Evolutionary conservation across 1,140 invertebrate species (phyloP), one percentile per base, ranked within the genome.

Genomic region (Muscidifurax raptorellus): DNA sequence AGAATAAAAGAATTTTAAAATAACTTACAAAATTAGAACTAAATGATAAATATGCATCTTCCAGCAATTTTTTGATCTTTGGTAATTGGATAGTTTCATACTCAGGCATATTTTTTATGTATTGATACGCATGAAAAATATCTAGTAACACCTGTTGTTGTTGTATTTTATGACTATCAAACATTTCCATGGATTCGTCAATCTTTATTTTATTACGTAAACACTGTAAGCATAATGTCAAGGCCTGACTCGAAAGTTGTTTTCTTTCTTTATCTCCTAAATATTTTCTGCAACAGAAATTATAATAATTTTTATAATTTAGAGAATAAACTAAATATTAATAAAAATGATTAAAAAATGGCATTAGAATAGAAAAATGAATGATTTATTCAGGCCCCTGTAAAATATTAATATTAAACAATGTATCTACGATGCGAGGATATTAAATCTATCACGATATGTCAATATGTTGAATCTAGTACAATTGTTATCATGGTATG

Each of bases 191-290:
- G 0, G 83, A 82, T 2, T 89, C 88, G 88, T 92, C 91, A 15
- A 85, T 80, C n/a, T 92, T 90, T 6, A 93, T 89, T 81, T 91
- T 93, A 30, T 90, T 92, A 9, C 94, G 90, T 10, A 96, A 90
- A 40, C 95, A 95, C 89, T 96, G 95, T 10, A 94, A 91, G 86
- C 95, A 95, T n/a, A 96, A 92, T 0, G 94, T 94, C 71, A 96
- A 94, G 0, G 97, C 96, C 92, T 96, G 95, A 75, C 96, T 94
- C 1, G 96, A 95, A 84, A 97, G 93, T 87, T 96, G 95, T 87
- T 96, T 95, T 84, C 97, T 94, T 90, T 98, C 97, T 5, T 94
- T 94, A 90, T 98, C 96, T 78, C 96, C 94, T 69, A 98, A 94
- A 90, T 97, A 98, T 90, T 96, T 96, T 87, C 95, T 96, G 89